Evolutionary conservation across 2,113 vertebrate genomes (phyloP).

Genomic region (Promerops cafer): DNA sequence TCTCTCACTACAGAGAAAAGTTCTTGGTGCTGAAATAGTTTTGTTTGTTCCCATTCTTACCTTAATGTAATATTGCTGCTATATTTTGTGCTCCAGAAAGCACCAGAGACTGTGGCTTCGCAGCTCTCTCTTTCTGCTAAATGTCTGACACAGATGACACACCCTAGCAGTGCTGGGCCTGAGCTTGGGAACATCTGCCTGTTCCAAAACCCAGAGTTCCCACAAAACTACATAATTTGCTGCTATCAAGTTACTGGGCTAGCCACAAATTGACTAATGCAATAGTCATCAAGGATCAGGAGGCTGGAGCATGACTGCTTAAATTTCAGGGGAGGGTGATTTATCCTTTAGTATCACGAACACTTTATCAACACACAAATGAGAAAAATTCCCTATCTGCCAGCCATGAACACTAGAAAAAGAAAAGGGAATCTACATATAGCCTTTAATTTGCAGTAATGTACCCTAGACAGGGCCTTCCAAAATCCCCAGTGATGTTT

Average conservation of each 20-base stretch:
- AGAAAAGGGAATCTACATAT: not conserved
- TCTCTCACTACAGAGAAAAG: not conserved
- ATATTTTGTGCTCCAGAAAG: slow-evolving; percentile 8
- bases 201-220: slow-evolving; percentile 72
- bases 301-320: not conserved
- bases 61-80: not conserved
- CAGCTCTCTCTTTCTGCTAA: slow-evolving; percentile 23
- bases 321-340: slow-evolving; percentile 18
- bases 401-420: not conserved
- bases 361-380: not conserved
- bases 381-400: not conserved
- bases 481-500: not conserved
- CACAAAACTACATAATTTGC: slow-evolving; percentile 57
- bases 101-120: not conserved
- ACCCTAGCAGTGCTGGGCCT: slow-evolving; percentile 32
- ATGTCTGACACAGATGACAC: slow-evolving; percentile 31
- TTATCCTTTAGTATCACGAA: not conserved
- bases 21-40: not conserved
- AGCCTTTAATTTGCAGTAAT: not conserved
- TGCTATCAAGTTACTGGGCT: slow-evolving; percentile 62
- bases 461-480: not conserved
- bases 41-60: not conserved
- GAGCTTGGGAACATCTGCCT: slow-evolving; percentile 65
- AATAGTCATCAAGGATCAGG: slow-evolving; percentile 10
- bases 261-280: slow-evolving; percentile 56